phyloP scores from a whole-genome alignment of 2,797 vertebrate genomes.

The Graptemys geographica region DNA sequence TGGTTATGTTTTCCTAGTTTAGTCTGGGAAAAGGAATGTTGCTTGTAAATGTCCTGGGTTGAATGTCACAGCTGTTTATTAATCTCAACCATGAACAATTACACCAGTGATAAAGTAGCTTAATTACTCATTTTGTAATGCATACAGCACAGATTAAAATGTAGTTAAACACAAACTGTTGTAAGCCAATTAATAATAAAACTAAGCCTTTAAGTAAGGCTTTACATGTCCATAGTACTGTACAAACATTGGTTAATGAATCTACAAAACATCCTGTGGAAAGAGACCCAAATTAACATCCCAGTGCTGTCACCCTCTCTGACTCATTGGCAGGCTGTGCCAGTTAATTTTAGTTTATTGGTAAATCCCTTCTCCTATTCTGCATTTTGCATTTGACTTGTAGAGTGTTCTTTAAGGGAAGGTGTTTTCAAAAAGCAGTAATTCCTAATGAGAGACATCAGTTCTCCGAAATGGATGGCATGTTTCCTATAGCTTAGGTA shows the following conservation, averaged over 20 bases:
- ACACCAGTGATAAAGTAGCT: neutral
- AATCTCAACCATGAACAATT: slow-evolving; percentile 44
- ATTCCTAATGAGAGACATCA: neutral
- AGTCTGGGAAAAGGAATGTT: slow-evolving; percentile 12
- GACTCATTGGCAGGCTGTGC: neutral
- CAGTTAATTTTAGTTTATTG: neutral
- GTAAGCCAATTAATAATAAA: slow-evolving; percentile 14
- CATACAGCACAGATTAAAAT: neutral
- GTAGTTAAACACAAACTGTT: neutral
- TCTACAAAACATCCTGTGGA: neutral
- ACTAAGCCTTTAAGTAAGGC: neutral
- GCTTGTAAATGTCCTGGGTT: neutral
- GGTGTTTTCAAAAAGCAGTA: neutral
- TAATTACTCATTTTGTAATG: neutral
- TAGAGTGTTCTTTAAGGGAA: neutral
- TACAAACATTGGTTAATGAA: neutral
- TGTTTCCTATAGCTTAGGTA: neutral
- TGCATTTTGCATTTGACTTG: neutral
- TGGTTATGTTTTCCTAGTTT: neutral
- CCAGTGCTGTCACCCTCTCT: rapidly evolving
- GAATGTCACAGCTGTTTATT: slow-evolving; percentile 47
- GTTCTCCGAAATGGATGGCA: neutral
- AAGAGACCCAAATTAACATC: neutral
- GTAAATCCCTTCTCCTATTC: neutral
- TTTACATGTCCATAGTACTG: neutral